Evolutionary conservation across 2,113 vertebrate species (phyloP), one percentile per base, ranked within the genome.

Genomic region (Hypocryptadius cinnamomeus): DNA sequence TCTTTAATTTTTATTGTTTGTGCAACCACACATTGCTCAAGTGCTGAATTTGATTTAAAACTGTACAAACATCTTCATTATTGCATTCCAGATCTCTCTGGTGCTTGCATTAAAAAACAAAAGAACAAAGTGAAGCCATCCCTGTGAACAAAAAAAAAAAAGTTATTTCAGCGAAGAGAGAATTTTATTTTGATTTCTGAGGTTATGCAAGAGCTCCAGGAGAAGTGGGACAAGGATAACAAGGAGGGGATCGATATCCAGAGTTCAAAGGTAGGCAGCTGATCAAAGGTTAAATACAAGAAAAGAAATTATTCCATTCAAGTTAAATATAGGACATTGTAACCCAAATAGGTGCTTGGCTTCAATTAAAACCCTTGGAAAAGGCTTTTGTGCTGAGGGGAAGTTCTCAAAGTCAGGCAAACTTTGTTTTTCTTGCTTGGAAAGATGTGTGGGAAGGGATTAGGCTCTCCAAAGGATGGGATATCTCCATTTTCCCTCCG

Each of bases 211-310:
- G 66, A 73, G 18, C 30, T 57, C 2, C 2, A 11, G 70, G 40
- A 94, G 68, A 95, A 95, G 19, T 94, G 86, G 87, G 91, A 85
- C 72, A 42, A 90, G 80, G 79, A 87, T 56, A 73, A 63, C 47
- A 78, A 53, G 81, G 48, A 87, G 51, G 39, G 35, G 60, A 13
- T 69, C 59, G 70, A 63, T 77, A n/a, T 12, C 66, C 45, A 18
- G 74, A 94, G 91, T 89, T 96, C 85, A 93, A 96, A 96, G 83
- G 80, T 85, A 96, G 78, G 68, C 35, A 94, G 83, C 69, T 94
- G 91, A 96, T 96, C 94, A 96, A 94, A 96, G 81, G 86, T 96
- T 94, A 96, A 92, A 79, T 6, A 96, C 60, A 95, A 95, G 87
- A 94, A 94, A 96, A 94, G 74, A 50, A 94, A 95, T 92, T 7